phyloP scores from a whole-genome alignment of 2,888 invertebrate genomes.

The Biston betularia region DNA sequence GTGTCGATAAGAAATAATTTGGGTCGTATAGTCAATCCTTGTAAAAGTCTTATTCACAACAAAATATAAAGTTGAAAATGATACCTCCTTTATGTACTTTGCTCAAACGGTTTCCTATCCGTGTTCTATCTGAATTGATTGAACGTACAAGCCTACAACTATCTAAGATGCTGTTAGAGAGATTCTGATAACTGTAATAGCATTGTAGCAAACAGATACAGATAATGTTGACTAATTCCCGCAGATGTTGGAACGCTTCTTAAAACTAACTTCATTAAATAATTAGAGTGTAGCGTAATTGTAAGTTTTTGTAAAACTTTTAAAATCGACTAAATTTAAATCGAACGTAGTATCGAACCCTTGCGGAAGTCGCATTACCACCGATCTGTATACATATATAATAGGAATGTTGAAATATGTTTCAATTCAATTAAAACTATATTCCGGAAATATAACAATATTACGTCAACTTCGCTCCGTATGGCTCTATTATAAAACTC shows the following conservation, averaged over 20 bases:
- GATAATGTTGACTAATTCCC: too few species aligned
- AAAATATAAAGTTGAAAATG: not conserved
- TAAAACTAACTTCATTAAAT: too few species aligned
- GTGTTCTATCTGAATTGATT: too few species aligned
- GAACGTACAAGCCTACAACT: too few species aligned
- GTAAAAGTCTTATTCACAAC: not conserved
- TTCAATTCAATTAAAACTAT: constrained; percentile 11
- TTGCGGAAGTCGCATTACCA: constrained; percentile 3
- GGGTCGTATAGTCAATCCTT: not conserved
- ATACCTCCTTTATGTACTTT: not conserved
- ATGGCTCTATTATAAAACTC: constrained; percentile 17
- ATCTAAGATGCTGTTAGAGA: too few species aligned
- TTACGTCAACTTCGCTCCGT: constrained; percentile 26
- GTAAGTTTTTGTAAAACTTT: too few species aligned
- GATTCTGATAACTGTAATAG: too few species aligned
- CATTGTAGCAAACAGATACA: too few species aligned
- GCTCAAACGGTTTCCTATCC: not conserved
- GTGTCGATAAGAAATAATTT: not conserved
- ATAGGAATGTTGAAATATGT: constrained; percentile 2
- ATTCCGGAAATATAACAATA: constrained; percentile 29
- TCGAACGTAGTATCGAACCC: not conserved
- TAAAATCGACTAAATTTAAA: too few species aligned
- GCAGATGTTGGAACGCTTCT: too few species aligned
- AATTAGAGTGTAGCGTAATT: too few species aligned
- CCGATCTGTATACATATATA: not conserved